A percentile compares a stretch with the other conserved stretches of the same genome.
Evolutionary conservation across 2,113 vertebrate genomes (phyloP).

Genomic region (Prietella phreatophila): DNA sequence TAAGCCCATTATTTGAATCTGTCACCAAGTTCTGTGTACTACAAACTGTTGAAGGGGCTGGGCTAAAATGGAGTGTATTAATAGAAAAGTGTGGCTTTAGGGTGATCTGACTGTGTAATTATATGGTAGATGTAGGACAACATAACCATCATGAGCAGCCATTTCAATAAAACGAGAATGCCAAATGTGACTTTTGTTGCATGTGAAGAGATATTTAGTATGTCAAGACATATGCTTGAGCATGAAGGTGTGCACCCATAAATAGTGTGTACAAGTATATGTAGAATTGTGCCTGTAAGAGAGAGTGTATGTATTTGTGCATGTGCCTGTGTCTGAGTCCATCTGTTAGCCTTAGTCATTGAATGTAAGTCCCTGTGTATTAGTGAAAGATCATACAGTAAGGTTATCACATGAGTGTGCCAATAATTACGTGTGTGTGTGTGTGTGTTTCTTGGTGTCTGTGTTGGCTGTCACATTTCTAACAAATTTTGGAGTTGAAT

Average conservation of each 20-base stretch:
- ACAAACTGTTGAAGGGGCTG: not conserved
- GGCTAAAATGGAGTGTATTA: not conserved
- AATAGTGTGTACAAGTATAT: not conserved
- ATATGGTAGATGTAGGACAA: not conserved
- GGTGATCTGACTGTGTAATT: not conserved
- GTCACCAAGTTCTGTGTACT: not conserved
- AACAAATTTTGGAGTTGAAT: not conserved
- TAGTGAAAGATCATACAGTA: no score
- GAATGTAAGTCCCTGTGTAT: not conserved
- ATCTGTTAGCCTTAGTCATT: not conserved
- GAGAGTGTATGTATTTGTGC: slow-evolving; percentile 1
- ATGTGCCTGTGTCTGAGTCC: not conserved
- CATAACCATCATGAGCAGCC: not conserved
- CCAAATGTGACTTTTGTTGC: not conserved
- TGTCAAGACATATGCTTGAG: not conserved
- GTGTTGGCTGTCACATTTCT: no score
- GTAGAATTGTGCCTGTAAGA: not conserved
- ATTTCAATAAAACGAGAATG: not conserved
- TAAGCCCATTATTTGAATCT: slow-evolving; percentile 4
- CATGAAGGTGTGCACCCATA: not conserved
- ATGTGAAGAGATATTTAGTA: not conserved
- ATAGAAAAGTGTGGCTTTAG: not conserved
- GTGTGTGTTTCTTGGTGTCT: not conserved
- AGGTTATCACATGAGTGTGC: not conserved
- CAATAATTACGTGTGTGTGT: not conserved